Evolutionary conservation across 1,140 invertebrate species (phyloP).

Genomic region (Teleogryllus occipitalis): DNA sequence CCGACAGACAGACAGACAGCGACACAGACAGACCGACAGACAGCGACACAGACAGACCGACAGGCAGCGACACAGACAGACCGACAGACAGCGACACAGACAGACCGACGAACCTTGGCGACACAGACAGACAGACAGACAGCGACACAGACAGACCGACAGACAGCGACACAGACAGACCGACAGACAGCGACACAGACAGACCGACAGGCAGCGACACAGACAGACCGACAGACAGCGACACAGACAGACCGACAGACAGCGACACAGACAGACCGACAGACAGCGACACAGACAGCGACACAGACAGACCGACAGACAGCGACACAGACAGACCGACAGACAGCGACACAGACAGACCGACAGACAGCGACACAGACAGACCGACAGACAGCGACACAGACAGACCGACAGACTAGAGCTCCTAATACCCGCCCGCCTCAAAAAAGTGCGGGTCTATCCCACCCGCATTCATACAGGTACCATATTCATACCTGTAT

Average conservation of each 20-base stretch:
- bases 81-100: neutral
- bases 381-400: neutral
- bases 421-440: no score
- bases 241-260: neutral
- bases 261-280: neutral
- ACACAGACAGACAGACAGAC: no score
- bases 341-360: neutral
- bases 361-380: neutral
- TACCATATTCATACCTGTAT: no score
- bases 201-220: neutral
- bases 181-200: neutral
- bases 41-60: no score
- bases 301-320: no score
- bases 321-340: neutral
- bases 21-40: no score
- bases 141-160: neutral
- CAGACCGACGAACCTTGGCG: no score
- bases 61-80: neutral
- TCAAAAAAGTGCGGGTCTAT: no score
- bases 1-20: neutral
- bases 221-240: neutral
- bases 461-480: no score
- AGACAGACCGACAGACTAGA: no score
- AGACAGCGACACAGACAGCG: no score
- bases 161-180: neutral